A percentile compares a stretch with the other conserved stretches of the same genome.
phyloP scores from a whole-genome alignment of 2,113 vertebrate species.

The Dipodomys ordii region DNA sequence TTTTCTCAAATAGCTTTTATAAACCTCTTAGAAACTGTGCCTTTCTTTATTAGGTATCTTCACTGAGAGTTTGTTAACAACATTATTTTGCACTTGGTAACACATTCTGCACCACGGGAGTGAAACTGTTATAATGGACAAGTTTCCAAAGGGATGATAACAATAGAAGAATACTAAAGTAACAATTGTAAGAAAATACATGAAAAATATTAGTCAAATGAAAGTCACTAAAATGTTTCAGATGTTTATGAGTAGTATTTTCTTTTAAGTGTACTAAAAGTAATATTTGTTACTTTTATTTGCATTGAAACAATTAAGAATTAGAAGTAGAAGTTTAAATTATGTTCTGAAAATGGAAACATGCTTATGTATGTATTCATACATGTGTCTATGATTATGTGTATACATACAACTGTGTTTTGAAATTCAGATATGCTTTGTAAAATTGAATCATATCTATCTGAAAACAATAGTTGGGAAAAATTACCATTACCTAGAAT shows the following conservation, averaged over 20 bases:
- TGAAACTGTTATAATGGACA: slow-evolving; percentile 27
- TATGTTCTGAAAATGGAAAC: neutral
- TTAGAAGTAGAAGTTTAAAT: neutral
- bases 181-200: slow-evolving; percentile 1
- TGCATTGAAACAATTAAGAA: neutral
- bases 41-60: neutral
- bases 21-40: neutral
- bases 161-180: slow-evolving; percentile 37
- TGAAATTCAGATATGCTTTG: neutral
- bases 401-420: neutral
- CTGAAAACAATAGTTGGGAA: neutral
- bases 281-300: neutral
- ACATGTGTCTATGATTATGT: neutral
- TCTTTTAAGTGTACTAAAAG: neutral
- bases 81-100: neutral
- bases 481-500: neutral
- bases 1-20: neutral
- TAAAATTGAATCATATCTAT: slow-evolving; percentile 16
- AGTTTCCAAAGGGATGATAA: slow-evolving; percentile 67
- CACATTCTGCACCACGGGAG: slow-evolving; percentile 39
- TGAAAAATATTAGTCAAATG: slow-evolving; percentile 39
- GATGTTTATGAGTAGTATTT: neutral
- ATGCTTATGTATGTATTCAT: neutral
- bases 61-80: neutral
- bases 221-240: neutral